These are phyloP conservation scores for Xenops minutus DNA, from an alignment of 2,797 vertebrate species.

Conservation along the genomic window DNA sequence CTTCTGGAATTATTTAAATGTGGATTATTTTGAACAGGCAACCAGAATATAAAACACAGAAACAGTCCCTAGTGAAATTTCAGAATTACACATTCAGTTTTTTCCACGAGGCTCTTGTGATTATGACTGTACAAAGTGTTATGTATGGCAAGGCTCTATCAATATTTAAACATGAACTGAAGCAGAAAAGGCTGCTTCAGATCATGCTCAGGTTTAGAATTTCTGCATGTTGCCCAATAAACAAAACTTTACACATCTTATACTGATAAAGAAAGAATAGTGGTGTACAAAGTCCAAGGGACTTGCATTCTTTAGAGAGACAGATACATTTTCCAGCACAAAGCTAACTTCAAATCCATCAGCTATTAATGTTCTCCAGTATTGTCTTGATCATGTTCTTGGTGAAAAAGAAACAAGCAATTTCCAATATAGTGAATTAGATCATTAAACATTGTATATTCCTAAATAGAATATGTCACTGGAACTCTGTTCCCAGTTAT, in stretches of 20 bases:
- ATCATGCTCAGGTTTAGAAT: background rate
- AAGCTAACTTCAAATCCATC: background rate
- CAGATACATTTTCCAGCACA: background rate
- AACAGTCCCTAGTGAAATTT: background rate
- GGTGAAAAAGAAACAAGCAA: background rate
- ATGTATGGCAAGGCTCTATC: background rate
- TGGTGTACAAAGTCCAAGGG: background rate
- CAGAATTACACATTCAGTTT: background rate
- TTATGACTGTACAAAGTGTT: background rate
- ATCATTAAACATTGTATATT: background rate
- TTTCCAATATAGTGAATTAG: background rate
- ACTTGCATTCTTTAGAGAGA: background rate
- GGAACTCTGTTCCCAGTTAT: background rate
- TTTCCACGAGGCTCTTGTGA: background rate
- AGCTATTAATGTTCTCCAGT: background rate
- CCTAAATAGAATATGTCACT: background rate
- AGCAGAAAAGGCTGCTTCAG: background rate
- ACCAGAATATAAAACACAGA: background rate
- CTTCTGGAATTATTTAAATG: constrained; percentile 18
- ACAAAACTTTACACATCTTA: background rate
- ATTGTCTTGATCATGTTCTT: background rate
- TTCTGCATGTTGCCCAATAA: background rate
- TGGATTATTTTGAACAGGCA: background rate
- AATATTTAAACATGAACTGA: background rate
- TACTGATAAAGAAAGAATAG: no score